Percentiles rank a stretch among this genome's conserved stretches.
Evolutionary conservation across 2,113 vertebrate species (phyloP).

Genomic region (Silurus meridionalis): DNA sequence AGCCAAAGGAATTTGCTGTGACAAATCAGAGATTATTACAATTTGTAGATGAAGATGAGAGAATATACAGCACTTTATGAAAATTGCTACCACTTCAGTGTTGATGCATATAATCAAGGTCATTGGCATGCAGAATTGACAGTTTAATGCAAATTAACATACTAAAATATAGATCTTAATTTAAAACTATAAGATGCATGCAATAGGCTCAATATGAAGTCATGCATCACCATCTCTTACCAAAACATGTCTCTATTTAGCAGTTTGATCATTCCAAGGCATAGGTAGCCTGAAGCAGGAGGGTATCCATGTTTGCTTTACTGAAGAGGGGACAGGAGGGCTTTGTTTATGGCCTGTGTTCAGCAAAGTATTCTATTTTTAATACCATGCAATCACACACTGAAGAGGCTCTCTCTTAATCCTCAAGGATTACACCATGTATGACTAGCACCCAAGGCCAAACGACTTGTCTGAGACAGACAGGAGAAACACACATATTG

Average conservation of each 20-base stretch:
- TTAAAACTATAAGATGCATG: neutral
- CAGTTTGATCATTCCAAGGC: constrained; percentile 2
- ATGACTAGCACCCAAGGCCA: constrained; percentile 54
- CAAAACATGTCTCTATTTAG: neutral
- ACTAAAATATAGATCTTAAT: neutral
- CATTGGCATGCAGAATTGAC: neutral
- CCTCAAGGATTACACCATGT: constrained; percentile 45
- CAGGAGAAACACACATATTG: constrained; percentile 32
- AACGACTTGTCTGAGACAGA: constrained; percentile 47
- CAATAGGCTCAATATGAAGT: neutral
- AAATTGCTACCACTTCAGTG: neutral
- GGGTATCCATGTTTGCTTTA: constrained; percentile 44
- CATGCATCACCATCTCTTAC: neutral
- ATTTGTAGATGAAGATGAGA: neutral
- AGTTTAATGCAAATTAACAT: neutral
- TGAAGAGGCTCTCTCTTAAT: constrained; percentile 54
- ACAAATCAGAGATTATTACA: constrained; percentile 41
- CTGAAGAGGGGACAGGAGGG: constrained; percentile 44
- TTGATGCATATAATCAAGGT: neutral
- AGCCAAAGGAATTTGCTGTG: constrained; percentile 64
- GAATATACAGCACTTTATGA: neutral
- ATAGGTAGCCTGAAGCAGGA: constrained; percentile 32
- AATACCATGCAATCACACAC: constrained; percentile 54
- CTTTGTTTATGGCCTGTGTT: constrained; percentile 54
- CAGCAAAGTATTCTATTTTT: constrained; percentile 53